A percentile compares a stretch with the other conserved stretches of the same genome.
phyloP scores from a whole-genome alignment of 2,113 vertebrate genomes.

The Cariama cristata region DNA sequence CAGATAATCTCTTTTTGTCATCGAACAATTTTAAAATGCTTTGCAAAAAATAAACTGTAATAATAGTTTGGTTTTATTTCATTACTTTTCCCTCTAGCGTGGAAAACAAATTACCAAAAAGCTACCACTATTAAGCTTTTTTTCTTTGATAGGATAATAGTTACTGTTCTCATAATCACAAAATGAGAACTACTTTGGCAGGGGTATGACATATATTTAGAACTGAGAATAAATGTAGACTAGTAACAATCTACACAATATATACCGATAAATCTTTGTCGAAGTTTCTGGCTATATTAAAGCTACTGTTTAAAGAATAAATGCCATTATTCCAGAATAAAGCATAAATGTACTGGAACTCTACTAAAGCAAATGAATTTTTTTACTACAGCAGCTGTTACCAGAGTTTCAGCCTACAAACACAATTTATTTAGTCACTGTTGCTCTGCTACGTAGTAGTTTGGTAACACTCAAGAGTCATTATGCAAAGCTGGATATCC shows the following conservation, averaged over 20 bases:
- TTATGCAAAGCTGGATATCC: background rate
- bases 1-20: background rate
- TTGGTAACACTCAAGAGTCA: background rate
- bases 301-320: background rate
- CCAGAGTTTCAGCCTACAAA: background rate
- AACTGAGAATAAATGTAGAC: background rate
- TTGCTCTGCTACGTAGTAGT: background rate
- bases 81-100: background rate
- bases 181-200: background rate
- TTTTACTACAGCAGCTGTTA: background rate
- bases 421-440: background rate
- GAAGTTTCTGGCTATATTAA: background rate
- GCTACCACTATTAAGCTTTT: background rate
- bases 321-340: background rate
- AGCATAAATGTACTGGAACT: background rate
- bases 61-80: background rate
- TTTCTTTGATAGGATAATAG: background rate
- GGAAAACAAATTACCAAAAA: background rate
- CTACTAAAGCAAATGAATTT: background rate
- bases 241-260: background rate
- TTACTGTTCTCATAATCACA: background rate
- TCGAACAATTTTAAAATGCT: background rate
- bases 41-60: background rate
- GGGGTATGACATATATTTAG: background rate
- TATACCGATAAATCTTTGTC: background rate